A percentile compares a stretch with the other conserved stretches of the same genome.
Conservation (phyloP, 1,140 invertebrate species). For the Cotesia typhae region DNA sequence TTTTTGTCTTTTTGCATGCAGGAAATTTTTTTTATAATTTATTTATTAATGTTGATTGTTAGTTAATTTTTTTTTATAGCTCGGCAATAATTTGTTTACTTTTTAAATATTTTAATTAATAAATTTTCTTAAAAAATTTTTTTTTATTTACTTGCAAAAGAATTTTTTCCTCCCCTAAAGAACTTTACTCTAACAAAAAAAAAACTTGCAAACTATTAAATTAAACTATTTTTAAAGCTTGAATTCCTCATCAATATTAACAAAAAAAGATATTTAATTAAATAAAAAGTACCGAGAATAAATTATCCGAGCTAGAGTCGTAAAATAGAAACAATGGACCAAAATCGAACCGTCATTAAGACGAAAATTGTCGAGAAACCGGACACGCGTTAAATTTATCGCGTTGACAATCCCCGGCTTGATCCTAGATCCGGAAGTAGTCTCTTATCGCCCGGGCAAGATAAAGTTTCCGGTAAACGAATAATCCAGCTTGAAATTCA, state of each 20-base stretch:
- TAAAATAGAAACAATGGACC: neutral
- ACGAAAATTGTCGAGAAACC: neutral
- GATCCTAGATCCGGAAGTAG: neutral
- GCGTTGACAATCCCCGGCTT: neutral
- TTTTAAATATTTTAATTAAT: no score
- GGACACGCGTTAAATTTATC: constrained; percentile 13
- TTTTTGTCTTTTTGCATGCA: no score
- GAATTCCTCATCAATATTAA: no score
- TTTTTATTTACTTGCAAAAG: no score
- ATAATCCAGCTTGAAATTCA: no score
- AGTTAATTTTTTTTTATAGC: neutral
- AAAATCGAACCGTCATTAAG: constrained; percentile 7
- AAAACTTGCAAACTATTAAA: no score
- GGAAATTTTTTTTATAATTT: no score
- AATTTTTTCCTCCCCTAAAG: no score
- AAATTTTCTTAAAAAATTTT: no score
- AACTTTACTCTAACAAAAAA: no score
- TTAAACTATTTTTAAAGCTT: no score
- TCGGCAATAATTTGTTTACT: no score
- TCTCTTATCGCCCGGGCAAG: neutral
- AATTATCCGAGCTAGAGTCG: neutral
- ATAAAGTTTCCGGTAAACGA: neutral
- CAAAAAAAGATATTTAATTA: neutral
- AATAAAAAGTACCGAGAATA: neutral
- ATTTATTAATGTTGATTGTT: neutral